Conservation (phyloP, 2,888 invertebrate species). For the Athalia circularis region DNA sequence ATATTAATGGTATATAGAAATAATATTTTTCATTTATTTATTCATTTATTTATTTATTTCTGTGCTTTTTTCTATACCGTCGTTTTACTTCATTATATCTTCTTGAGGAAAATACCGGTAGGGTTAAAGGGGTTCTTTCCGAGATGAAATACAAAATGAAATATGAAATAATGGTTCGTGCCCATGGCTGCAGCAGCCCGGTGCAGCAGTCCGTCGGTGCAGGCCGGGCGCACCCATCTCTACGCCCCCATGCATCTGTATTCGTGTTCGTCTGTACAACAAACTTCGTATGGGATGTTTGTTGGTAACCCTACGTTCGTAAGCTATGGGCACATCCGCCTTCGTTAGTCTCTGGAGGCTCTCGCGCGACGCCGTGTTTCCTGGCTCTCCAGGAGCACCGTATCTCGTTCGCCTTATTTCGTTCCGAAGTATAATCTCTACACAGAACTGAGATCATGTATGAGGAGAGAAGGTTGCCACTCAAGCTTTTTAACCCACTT, state of each 20-base stretch:
- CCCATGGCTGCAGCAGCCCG: constrained; percentile 64
- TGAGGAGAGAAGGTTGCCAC: too few species aligned
- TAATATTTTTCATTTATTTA: constrained; percentile 33
- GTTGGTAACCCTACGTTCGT: constrained; percentile 44
- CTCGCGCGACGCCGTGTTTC: constrained; percentile 12
- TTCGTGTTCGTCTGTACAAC: constrained; percentile 53
- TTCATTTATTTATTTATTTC: constrained; percentile 48
- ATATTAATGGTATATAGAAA: constrained; percentile 10
- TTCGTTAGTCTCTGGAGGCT: constrained; percentile 37
- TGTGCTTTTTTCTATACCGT: constrained; percentile 45
- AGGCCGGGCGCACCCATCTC: constrained; percentile 73
- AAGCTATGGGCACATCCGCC: constrained; percentile 44
- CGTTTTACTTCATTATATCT: constrained; percentile 47
- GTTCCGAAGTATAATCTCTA: not conserved
- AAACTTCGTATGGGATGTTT: constrained; percentile 56
- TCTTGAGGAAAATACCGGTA: constrained; percentile 58
- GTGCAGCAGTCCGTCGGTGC: constrained; percentile 59
- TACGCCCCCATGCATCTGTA: constrained; percentile 73
- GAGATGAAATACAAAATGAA: constrained; percentile 73
- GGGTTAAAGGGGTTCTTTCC: constrained; percentile 60
- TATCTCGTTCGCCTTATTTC: not conserved
- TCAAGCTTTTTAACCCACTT: too few species aligned
- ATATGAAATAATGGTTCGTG: constrained; percentile 74
- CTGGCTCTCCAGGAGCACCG: not conserved
- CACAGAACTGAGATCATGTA: constrained; percentile 7